Conservation (phyloP, 1,140 invertebrate species). For the Aphelenchoides besseyi region DNA sequence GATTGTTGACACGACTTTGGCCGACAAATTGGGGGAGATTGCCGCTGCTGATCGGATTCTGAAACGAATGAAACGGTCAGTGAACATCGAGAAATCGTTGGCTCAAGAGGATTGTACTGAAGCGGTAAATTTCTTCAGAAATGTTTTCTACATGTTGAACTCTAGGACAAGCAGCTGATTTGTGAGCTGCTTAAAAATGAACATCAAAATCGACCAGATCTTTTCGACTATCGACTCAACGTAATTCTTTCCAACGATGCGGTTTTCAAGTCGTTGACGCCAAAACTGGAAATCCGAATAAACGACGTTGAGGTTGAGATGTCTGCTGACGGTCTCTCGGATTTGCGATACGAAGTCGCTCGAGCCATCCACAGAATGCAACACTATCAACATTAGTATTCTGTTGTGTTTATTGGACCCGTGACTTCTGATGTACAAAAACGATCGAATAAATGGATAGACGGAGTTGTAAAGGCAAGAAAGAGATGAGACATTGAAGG, state of each 20-base stretch:
- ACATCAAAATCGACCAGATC: not conserved
- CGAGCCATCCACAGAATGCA: conserved; percentile 5
- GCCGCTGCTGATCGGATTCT: not conserved
- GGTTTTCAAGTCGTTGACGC: conserved; percentile 10
- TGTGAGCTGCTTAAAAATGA: not conserved
- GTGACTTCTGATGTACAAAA: not conserved
- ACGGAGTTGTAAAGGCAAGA: not conserved
- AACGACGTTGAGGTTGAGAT: conserved; percentile 14
- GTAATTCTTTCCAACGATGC: conserved; percentile 4
- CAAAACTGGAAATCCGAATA: conserved; percentile 15
- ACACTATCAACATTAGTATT: not conserved
- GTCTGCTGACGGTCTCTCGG: not conserved
- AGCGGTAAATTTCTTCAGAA: not conserved
- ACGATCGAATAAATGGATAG: not conserved
- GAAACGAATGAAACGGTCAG: not conserved
- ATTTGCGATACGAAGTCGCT: conserved; percentile 18
- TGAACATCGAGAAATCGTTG: not conserved
- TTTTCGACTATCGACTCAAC: conserved; percentile 11
- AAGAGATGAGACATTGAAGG: not conserved
- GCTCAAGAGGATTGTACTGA: not conserved
- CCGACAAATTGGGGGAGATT: not conserved
- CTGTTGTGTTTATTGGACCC: too few species aligned
- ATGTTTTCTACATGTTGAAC: not conserved
- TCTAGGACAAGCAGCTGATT: conserved; percentile 17
- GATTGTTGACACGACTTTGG: not conserved